These are phyloP conservation scores for Acanthurus lineatus DNA, from an alignment of 2,797 vertebrate species.

Conservation along the genomic window DNA sequence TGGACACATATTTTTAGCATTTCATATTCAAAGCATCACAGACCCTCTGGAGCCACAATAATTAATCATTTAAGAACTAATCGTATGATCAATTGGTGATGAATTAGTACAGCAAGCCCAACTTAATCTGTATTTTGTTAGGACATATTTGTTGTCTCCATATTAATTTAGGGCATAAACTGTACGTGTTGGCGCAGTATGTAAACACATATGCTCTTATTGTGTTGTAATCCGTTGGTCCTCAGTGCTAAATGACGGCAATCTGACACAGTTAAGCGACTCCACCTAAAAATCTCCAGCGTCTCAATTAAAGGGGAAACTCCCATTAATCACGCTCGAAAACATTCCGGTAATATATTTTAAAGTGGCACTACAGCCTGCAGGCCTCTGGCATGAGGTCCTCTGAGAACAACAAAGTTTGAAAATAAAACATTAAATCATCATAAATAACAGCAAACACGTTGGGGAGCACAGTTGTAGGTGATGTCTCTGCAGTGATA, in stretches of 20 bases:
- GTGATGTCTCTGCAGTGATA: not conserved
- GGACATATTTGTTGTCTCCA: no score
- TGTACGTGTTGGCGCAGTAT: no score
- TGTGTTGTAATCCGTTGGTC: slow-evolving; percentile 12
- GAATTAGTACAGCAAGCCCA: no score
- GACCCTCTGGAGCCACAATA: no score
- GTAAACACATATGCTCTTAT: slow-evolving; percentile 41
- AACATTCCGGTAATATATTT: not conserved
- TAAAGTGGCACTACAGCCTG: not conserved
- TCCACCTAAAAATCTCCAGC: slow-evolving; percentile 34
- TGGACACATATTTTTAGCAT: no score
- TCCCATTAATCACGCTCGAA: slow-evolving; percentile 20
- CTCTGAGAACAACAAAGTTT: not conserved
- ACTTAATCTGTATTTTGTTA: no score
- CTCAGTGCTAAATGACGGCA: accelerated
- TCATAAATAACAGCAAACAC: not conserved
- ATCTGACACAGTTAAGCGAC: not conserved
- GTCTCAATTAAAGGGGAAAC: slow-evolving; percentile 52
- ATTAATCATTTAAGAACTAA: no score
- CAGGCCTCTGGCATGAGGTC: no score
- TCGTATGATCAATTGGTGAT: no score
- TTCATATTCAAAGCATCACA: no score
- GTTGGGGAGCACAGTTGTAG: not conserved
- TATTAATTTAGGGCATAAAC: no score
- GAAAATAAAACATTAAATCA: slow-evolving; percentile 4